phyloP scores from a whole-genome alignment of 2,113 vertebrate species.

The Ictidomys tridecemlineatus region DNA sequence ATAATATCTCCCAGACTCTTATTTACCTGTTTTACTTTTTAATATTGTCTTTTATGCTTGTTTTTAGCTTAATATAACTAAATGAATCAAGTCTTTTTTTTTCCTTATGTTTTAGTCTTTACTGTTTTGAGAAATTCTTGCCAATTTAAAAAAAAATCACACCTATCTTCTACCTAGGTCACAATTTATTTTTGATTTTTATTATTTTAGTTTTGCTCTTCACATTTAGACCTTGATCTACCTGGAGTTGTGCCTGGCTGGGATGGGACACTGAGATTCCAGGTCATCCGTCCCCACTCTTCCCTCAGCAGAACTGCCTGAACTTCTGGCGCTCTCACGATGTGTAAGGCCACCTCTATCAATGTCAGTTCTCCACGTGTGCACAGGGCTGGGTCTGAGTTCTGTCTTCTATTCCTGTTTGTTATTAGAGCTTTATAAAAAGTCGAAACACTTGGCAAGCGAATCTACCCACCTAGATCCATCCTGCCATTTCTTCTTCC shows the following conservation, averaged over 20 bases:
- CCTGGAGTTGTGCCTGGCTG: neutral
- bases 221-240: neutral
- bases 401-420: neutral
- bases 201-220: neutral
- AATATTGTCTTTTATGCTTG: neutral
- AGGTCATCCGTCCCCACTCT: neutral
- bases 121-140: slow-evolving; percentile 28
- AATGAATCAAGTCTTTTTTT: neutral
- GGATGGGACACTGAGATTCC: neutral
- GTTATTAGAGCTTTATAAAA: neutral
- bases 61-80: neutral
- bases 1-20: neutral
- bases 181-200: neutral
- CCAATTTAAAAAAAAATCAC: slow-evolving; percentile 3
- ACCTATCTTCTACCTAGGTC: neutral
- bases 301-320: neutral
- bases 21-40: neutral
- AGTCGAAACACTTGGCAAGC: neutral
- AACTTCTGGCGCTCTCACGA: neutral
- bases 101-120: slow-evolving; percentile 12
- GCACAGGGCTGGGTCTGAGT: neutral
- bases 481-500: neutral
- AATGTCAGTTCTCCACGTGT: neutral
- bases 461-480: neutral
- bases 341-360: too few species aligned